Conservation (phyloP, 2,113 vertebrate species). For the Syngnathus scovelli region DNA sequence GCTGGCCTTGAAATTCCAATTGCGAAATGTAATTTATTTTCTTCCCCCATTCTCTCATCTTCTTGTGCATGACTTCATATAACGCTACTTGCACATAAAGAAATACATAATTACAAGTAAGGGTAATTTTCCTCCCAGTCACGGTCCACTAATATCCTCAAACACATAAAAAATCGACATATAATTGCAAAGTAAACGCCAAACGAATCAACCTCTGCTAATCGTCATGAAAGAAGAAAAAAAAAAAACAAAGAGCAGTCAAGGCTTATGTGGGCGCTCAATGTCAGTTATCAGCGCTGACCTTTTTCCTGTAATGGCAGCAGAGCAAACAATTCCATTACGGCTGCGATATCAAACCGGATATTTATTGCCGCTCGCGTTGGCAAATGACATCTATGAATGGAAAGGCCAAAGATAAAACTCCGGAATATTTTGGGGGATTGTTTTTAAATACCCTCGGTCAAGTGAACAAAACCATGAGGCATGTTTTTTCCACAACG, state of each 20-base stretch:
- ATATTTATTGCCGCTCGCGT: constrained; percentile 55
- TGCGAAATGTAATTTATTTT: constrained; percentile 30
- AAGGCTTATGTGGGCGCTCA: constrained; percentile 38
- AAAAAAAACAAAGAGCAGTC: constrained; percentile 14
- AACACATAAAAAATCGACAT: constrained; percentile 26
- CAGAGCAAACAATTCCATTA: constrained; percentile 57
- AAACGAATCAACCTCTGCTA: constrained; percentile 31
- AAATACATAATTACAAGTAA: constrained; percentile 51
- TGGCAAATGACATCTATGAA: constrained; percentile 57
- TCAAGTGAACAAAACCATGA: constrained; percentile 8
- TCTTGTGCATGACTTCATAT: constrained; percentile 16
- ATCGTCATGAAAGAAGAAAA: constrained; percentile 18
- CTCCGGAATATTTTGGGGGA: background rate
- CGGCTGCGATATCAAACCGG: constrained; percentile 49
- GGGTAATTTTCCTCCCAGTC: constrained; percentile 38
- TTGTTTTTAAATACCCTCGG: constrained; percentile 33
- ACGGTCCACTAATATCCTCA: constrained; percentile 51
- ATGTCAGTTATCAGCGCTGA: constrained; percentile 58
- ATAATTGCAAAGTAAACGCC: constrained; percentile 40
- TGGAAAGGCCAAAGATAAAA: constrained; percentile 49
- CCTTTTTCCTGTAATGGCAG: constrained; percentile 60
- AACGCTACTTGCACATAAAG: constrained; percentile 17
- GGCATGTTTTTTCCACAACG: too few relatives aligned
- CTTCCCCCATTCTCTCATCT: background rate
- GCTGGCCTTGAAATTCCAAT: constrained; percentile 3